Conservation (phyloP, 2,797 vertebrate genomes). For the Pipistrellus pipistrellus region DNA sequence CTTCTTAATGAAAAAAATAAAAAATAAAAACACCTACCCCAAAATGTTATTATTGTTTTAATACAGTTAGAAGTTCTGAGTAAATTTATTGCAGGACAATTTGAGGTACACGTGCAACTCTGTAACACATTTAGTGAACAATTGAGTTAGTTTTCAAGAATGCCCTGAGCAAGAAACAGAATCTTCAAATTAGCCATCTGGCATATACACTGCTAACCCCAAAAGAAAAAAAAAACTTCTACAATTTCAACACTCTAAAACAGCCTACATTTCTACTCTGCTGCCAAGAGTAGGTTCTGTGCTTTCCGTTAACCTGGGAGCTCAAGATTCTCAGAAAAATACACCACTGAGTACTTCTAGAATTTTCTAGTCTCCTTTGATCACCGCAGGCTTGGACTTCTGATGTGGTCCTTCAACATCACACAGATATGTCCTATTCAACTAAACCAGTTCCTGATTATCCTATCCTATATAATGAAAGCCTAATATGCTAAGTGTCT, state of each 20-base stretch:
- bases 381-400: background rate
- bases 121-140: conserved; percentile 43
- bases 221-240: background rate
- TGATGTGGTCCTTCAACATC: background rate
- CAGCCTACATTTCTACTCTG: background rate
- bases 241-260: background rate
- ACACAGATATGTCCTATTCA: conserved; percentile 15
- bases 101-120: background rate
- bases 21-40: background rate
- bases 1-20: conserved; percentile 47
- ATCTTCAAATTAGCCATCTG: conserved; percentile 27
- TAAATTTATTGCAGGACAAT: conserved; percentile 23
- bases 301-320: background rate
- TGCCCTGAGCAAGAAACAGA: conserved; percentile 73
- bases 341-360: background rate
- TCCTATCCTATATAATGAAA: background rate
- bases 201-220: conserved; percentile 7
- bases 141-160: conserved; percentile 69
- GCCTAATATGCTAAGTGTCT: too few relatives aligned
- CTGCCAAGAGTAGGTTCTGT: background rate
- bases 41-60: too few relatives aligned
- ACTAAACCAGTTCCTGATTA: conserved; percentile 18
- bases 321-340: background rate
- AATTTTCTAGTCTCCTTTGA: conserved; percentile 21
- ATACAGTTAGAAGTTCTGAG: conserved; percentile 2